Conservation (phyloP, 1,140 invertebrate genomes). For the Leguminivora glycinivorella region DNA sequence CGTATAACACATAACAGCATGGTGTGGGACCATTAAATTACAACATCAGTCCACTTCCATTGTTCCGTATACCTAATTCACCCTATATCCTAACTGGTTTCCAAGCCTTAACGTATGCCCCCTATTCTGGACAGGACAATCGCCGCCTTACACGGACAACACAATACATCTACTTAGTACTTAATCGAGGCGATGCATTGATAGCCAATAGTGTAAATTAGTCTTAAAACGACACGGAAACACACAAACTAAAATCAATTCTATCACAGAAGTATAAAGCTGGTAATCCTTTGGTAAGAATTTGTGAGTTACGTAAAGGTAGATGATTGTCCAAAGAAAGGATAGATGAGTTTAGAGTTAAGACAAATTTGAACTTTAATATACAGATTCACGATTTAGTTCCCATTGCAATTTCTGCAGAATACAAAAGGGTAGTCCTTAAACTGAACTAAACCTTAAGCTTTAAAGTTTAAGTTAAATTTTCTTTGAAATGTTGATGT, state of each 20-base stretch:
- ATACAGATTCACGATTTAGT: too few species aligned
- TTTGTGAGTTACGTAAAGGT: neutral
- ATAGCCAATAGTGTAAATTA: slow-evolving; percentile 27
- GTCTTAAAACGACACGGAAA: neutral
- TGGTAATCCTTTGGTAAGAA: neutral
- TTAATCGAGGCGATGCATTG: slow-evolving; percentile 20
- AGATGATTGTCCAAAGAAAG: neutral
- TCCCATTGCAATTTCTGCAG: neutral
- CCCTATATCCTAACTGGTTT: neutral
- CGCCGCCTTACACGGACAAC: neutral
- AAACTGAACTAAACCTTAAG: neutral
- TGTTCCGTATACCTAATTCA: neutral
- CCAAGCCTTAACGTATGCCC: slow-evolving; percentile 5
- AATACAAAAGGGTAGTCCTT: neutral
- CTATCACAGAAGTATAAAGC: neutral
- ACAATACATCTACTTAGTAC: slow-evolving; percentile 14
- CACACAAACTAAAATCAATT: neutral
- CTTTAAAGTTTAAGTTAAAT: neutral
- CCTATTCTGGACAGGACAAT: slow-evolving; percentile 20
- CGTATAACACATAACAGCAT: too few species aligned
- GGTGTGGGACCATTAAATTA: too few species aligned
- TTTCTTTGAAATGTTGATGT: neutral
- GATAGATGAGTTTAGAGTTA: too few species aligned
- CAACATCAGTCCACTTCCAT: neutral
- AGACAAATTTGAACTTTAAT: neutral